phyloP scores from a whole-genome alignment of 2,888 invertebrate species.

The Prenolepis imparis region DNA sequence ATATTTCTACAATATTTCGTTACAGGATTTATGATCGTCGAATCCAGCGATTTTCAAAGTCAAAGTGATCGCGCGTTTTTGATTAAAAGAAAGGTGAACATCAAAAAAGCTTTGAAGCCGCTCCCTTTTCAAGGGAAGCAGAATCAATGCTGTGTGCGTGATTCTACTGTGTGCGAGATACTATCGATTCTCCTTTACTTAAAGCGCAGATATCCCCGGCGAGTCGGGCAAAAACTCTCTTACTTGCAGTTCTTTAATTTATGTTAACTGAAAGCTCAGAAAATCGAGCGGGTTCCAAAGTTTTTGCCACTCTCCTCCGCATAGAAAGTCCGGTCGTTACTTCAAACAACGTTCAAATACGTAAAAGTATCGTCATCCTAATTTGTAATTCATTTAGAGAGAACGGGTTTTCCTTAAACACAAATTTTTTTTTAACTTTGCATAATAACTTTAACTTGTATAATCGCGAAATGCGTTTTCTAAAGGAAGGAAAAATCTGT shows the following conservation, averaged over 20 bases:
- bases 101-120: slow-evolving; percentile 28
- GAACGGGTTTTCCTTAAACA: not conserved
- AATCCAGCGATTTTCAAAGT: slow-evolving; percentile 20
- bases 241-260: slow-evolving; percentile 57
- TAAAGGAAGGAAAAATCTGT: not conserved
- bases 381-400: slow-evolving; percentile 43
- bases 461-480: not conserved
- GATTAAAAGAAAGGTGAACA: slow-evolving; percentile 28
- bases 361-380: slow-evolving; percentile 47
- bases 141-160: slow-evolving; percentile 46
- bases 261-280: slow-evolving; percentile 56
- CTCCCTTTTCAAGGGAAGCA: slow-evolving; percentile 42
- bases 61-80: slow-evolving; percentile 30
- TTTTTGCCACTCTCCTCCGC: slow-evolving; percentile 33
- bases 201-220: slow-evolving; percentile 40
- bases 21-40: slow-evolving; percentile 19
- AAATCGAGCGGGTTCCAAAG: slow-evolving; percentile 43
- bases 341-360: slow-evolving; percentile 36
- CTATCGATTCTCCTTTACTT: slow-evolving; percentile 54
- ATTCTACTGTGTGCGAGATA: slow-evolving; percentile 27
- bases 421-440: slow-evolving; percentile 6
- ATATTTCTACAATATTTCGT: slow-evolving; percentile 3
- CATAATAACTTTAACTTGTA: not conserved
- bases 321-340: slow-evolving; percentile 48
- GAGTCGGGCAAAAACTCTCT: slow-evolving; percentile 43